These are phyloP conservation scores for Geodia barretti DNA, from an alignment of 37 sponge, comb jelly and placozoan species.

Conservation along the genomic window DNA sequence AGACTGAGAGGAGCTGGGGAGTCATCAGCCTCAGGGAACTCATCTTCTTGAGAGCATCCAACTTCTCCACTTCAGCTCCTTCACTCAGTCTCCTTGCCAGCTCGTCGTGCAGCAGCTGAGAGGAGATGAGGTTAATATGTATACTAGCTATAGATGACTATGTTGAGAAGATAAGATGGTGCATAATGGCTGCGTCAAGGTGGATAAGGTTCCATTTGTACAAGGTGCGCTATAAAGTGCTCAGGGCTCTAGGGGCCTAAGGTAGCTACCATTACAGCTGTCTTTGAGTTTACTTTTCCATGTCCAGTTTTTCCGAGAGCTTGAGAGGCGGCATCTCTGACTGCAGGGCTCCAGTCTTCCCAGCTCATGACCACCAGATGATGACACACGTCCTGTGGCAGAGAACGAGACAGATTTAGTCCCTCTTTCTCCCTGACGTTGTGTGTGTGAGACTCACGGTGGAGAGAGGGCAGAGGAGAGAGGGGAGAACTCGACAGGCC, in stretches of 20 bases:
- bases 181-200: too few species aligned
- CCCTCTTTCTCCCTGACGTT: not conserved
- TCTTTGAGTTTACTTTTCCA: slow-evolving; percentile 83
- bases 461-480: slow-evolving; percentile 55
- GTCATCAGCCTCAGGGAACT: slow-evolving; percentile 86
- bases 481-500: slow-evolving; percentile 55
- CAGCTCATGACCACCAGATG: slow-evolving; percentile 76
- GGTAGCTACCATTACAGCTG: too few species aligned
- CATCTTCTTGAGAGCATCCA: slow-evolving; percentile 92
- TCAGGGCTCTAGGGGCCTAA: too few species aligned
- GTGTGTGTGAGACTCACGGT: slow-evolving; percentile 34
- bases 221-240: too few species aligned
- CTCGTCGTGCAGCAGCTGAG: slow-evolving; percentile 91
- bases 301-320: slow-evolving; percentile 84
- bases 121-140: not conserved
- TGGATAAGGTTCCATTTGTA: too few species aligned
- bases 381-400: slow-evolving; percentile 60
- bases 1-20: slow-evolving; percentile 68
- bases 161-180: not conserved
- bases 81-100: slow-evolving; percentile 52
- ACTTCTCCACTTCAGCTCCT: slow-evolving; percentile 50
- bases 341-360: slow-evolving; percentile 84
- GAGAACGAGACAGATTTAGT: not conserved
- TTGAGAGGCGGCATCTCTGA: slow-evolving; percentile 78
- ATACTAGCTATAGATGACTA: not conserved